Base-by-base conservation (phyloP, 2,797 vertebrate genomes). In the Melanitta fusca region DNA sequence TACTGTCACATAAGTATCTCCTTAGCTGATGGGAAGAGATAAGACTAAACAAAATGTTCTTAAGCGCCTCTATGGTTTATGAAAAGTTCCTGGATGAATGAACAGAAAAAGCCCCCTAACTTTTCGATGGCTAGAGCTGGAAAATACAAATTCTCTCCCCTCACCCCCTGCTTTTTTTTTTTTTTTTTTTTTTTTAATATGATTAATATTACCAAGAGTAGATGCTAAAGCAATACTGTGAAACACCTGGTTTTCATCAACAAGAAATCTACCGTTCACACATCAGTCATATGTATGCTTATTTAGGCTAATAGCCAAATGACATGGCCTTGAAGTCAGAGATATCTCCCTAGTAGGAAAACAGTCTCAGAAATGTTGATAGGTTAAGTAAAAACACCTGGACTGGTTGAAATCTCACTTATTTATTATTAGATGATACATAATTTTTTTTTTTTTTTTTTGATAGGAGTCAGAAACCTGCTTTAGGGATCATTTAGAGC, bases 201-300 rank as follows among this genome's bases (percentile, higher is more conserved):
- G 6, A 62, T 81, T 79, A 86, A 43, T 22, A 16, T 86, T 66
- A 91, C 49, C 62, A 84, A 75, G 70, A 91, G 8, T 38, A 81
- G 34, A 69, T 18, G 7, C 30, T 49, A 73, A 84, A 57, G 39
- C 32, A 73, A 32, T 73, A 39, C 47, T 73, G 27, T 56, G 62
- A 86, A 91, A 95, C 73, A 90, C 41, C 25, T 41, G 68, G 19
- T 82, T 88, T 94, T 88, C 80, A 57, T 70, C 77, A 73, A 20
- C 54, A 77, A 84, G 66, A 84, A 84, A 90, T 79, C 11, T 70
- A 62, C 32, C 51, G 19, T 54, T 79, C 80, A 70, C 45, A 61
- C 6, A 49, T 79, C 62, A 73, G 58, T 62, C 56, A 73, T n/a
- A 56, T 0, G 0, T 25, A 49, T 28, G 41, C 28, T 81, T 91